Conservation (phyloP, 2,797 vertebrate genomes). For the Psittacula derbiana region DNA sequence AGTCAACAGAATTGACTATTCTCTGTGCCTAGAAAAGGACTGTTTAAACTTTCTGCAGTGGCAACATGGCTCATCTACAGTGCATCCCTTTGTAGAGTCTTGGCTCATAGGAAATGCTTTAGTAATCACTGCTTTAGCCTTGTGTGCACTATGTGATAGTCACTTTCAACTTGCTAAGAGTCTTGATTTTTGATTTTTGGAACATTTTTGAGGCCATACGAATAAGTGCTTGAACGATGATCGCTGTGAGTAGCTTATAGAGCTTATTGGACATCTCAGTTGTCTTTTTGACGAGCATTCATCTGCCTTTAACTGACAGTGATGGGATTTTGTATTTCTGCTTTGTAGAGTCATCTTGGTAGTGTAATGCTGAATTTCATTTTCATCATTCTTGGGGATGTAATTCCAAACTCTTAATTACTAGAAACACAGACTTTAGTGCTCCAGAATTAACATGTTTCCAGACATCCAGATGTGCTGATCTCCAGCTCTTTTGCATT, state of each 20-base stretch:
- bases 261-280: constrained; percentile 46
- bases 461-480: constrained; percentile 5
- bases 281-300: constrained; percentile 42
- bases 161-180: constrained; percentile 20
- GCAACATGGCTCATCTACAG: constrained; percentile 31
- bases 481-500: constrained; percentile 46
- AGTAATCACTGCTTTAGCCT: constrained; percentile 26
- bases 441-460: background rate
- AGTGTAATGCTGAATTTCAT: constrained; percentile 4
- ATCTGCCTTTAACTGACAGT: constrained; percentile 57
- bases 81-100: constrained; percentile 53
- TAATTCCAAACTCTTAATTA: constrained; percentile 52
- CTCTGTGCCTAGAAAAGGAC: constrained; percentile 38
- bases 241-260: constrained; percentile 44
- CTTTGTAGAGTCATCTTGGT: constrained; percentile 58
- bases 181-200: constrained; percentile 37
- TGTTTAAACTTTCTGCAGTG: background rate
- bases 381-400: constrained; percentile 59
- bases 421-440: background rate
- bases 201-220: constrained; percentile 40
- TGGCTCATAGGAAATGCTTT: constrained; percentile 29
- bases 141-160: background rate
- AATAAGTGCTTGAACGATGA: constrained; percentile 47
- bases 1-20: constrained; percentile 16
- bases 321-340: constrained; percentile 54